Percentiles rank a stretch among this genome's conserved stretches.
These are phyloP conservation scores for Sicus ferrugineus DNA, from an alignment of 2,888 invertebrate genomes.

Conservation along the genomic window DNA sequence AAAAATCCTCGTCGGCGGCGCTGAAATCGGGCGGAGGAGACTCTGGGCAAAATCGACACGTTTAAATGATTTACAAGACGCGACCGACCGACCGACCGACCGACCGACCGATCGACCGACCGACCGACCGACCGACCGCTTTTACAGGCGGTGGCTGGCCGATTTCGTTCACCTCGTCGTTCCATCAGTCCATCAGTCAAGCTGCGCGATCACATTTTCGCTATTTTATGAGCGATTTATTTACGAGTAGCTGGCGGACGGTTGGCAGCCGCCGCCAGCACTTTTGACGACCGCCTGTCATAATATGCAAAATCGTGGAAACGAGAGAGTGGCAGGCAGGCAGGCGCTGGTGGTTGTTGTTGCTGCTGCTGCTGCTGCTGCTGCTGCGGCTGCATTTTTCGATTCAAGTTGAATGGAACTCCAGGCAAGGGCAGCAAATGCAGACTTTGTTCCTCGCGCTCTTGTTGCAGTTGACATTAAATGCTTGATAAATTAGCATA, in stretches of 20 bases:
- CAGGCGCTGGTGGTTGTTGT: not conserved
- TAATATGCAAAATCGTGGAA: slow-evolving; percentile 24
- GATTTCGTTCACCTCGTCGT: no score
- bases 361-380: not conserved
- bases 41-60: no score
- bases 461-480: slow-evolving; percentile 22
- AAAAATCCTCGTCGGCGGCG: no score
- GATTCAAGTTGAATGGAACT: slow-evolving; percentile 40
- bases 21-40: no score
- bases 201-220: slow-evolving; percentile 7
- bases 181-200: no score
- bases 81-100: no score
- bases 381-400: slow-evolving; percentile 7
- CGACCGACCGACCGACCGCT: no score
- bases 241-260: slow-evolving; percentile 1
- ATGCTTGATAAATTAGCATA: slow-evolving; percentile 29
- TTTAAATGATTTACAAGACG: no score
- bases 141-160: no score
- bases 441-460: not conserved
- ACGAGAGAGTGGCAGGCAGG: not conserved
- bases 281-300: slow-evolving; percentile 35
- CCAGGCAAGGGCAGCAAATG: slow-evolving; percentile 39
- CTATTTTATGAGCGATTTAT: slow-evolving; percentile 23
- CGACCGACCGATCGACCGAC: no score
- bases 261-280: not conserved